Conservation (phyloP, 2,888 invertebrate genomes). For the Epirrita christyi region DNA sequence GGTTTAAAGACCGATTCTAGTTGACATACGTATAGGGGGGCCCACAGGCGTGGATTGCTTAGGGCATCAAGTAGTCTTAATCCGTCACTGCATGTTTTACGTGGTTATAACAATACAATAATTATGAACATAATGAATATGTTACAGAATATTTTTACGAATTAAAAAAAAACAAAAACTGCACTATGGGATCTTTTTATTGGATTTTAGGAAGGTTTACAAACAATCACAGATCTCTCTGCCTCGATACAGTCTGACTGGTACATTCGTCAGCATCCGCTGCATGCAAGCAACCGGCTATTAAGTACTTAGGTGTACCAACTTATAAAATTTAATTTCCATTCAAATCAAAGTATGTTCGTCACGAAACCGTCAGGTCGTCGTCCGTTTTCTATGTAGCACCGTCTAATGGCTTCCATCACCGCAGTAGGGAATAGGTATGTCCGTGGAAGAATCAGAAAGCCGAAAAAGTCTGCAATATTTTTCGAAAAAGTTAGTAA, state of each 20-base stretch:
- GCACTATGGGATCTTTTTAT: too few relatives aligned
- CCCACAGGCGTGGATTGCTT: too few relatives aligned
- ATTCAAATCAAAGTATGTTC: conserved; percentile 42
- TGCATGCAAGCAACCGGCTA: neutral
- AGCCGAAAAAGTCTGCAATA: too few relatives aligned
- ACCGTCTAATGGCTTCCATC: conserved; percentile 69
- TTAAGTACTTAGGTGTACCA: neutral
- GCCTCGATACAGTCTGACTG: neutral
- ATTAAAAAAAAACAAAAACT: too few relatives aligned
- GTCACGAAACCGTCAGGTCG: conserved; percentile 53
- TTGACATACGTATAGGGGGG: too few relatives aligned
- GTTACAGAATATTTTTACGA: too few relatives aligned
- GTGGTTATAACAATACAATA: too few relatives aligned
- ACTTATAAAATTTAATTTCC: conserved; percentile 23
- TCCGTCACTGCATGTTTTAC: too few relatives aligned
- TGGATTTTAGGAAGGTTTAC: neutral
- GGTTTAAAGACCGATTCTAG: too few relatives aligned
- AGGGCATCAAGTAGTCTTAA: too few relatives aligned
- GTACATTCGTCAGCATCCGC: neutral
- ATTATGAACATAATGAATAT: too few relatives aligned
- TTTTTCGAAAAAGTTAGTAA: too few relatives aligned
- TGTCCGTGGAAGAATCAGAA: neutral
- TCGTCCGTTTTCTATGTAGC: conserved; percentile 61
- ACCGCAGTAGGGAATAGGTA: conserved; percentile 42
- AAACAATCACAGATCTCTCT: neutral